Base-by-base conservation (phyloP, 2,113 vertebrate species). In the Chamaea fasciata region DNA sequence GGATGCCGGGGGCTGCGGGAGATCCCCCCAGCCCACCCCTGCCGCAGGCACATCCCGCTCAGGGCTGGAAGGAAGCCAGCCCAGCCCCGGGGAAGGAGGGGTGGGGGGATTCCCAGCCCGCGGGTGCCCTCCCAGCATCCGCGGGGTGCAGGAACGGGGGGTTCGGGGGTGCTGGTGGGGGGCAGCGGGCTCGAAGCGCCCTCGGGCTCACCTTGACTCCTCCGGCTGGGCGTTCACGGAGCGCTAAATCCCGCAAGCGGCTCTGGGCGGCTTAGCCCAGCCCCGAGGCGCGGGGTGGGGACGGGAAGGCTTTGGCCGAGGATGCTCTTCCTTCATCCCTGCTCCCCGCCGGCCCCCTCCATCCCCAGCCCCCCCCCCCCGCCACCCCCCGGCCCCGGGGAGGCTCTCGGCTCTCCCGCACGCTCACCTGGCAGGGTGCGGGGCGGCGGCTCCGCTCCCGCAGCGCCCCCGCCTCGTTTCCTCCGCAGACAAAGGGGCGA, bases 201-300 rank as follows among this genome's bases (percentile, higher is more conserved):
- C 94, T 94, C 94, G 76, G 93, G 94, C 89, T 97, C 89, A 91
- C 90, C 90, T 69, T 89, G 92, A 70, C 74, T 91, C 91, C 77
- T 83, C 30, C 47, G n/a, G 55, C 76, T 11, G 71, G 81, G 75
- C 87, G 50, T 37, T 18, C 31, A 2, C 14, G 70, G 37, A 76
- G 64, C 73, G 52, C 67, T 79, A 50, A 87, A 90, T 35, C 77
- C 55, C 92, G 21, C 84, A 46, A 80, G 77, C 80, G 50, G 85
- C 75, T 87, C 69, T 46, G 49, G 3, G 56, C 14, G 59, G 73
- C 83, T 91, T 63, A 88, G 77, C 78, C 79, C 69, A 18, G 23
- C 69, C 56, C 60, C 62, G 8, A 23, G 59, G 62, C 60, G 42
- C 42, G 28, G 52, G 68, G 68, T 27, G 60, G 75, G 53, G 64